Percentiles rank a stretch among this genome's conserved stretches.
Conservation (phyloP, 1,140 invertebrate genomes). For the Pygmarrhopalites habei region DNA sequence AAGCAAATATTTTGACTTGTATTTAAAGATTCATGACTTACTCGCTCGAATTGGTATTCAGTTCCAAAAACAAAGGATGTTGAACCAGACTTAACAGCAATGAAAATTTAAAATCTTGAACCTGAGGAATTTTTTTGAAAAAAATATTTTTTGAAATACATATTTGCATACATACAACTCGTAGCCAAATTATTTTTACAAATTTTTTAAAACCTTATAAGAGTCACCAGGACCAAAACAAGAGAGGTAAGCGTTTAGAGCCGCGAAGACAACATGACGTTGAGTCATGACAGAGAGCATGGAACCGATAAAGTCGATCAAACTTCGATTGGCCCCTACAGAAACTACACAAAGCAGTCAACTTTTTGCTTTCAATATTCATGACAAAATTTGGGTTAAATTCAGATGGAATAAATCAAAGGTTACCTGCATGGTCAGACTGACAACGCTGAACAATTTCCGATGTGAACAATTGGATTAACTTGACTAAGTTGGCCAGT, state of each 20-base stretch:
- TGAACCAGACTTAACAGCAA: slow-evolving; percentile 30
- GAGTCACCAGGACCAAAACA: slow-evolving; percentile 39
- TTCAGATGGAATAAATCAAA: no score
- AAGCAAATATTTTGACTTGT: no score
- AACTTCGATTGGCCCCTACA: slow-evolving; percentile 30
- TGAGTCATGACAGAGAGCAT: slow-evolving; percentile 30
- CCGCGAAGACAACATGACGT: slow-evolving; percentile 34
- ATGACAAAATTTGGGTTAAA: no score
- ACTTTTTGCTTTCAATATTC: no score
- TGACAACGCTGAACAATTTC: slow-evolving; percentile 37
- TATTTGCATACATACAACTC: not conserved
- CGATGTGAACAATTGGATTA: slow-evolving; percentile 31
- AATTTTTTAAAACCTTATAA: slow-evolving; percentile 26
- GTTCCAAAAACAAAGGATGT: slow-evolving; percentile 36
- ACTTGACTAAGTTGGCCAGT: slow-evolving; percentile 24
- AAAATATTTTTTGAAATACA: no score
- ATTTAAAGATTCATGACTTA: no score
- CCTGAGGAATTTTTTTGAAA: slow-evolving; percentile 7
- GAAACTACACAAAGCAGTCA: no score
- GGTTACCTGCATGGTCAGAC: slow-evolving; percentile 30
- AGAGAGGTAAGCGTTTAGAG: slow-evolving; percentile 35
- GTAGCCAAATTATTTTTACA: not conserved
- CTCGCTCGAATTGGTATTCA: slow-evolving; percentile 33
- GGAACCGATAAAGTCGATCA: slow-evolving; percentile 24
- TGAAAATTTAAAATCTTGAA: slow-evolving; percentile 36